A percentile compares a stretch with the other conserved stretches of the same genome.
These are phyloP conservation scores for Tupaia tana DNA, from an alignment of 2,113 vertebrate species.

Conservation along the genomic window DNA sequence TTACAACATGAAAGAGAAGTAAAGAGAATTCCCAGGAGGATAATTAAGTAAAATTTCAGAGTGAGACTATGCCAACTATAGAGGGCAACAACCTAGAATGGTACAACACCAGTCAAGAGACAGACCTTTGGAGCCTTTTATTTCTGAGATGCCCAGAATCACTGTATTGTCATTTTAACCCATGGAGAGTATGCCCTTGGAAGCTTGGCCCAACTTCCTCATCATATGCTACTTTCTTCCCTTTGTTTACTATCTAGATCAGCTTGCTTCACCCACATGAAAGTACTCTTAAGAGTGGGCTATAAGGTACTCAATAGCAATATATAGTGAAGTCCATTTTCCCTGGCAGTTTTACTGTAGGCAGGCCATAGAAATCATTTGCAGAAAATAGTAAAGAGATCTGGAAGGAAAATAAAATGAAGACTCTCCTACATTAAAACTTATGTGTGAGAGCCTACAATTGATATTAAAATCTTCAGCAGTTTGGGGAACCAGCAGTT, in stretches of 20 bases:
- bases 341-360: background rate
- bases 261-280: background rate
- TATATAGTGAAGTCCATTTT: background rate
- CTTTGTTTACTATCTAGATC: background rate
- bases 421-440: background rate
- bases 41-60: background rate
- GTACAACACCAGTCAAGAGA: background rate
- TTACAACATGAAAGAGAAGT: background rate
- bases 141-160: background rate
- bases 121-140: background rate
- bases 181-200: background rate
- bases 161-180: background rate
- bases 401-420: background rate
- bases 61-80: background rate
- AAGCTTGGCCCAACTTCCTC: background rate
- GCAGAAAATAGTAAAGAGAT: slow-evolving; percentile 3
- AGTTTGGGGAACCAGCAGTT: too few relatives aligned
- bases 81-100: background rate
- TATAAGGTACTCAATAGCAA: background rate
- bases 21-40: background rate
- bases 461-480: background rate
- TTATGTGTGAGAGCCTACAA: background rate
- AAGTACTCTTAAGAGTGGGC: background rate
- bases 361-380: background rate
- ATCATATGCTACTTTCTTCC: background rate